Evolutionary conservation across 2,888 invertebrate species (phyloP), one percentile per base, ranked within the genome.

Genomic region (Nomada ferruginata): DNA sequence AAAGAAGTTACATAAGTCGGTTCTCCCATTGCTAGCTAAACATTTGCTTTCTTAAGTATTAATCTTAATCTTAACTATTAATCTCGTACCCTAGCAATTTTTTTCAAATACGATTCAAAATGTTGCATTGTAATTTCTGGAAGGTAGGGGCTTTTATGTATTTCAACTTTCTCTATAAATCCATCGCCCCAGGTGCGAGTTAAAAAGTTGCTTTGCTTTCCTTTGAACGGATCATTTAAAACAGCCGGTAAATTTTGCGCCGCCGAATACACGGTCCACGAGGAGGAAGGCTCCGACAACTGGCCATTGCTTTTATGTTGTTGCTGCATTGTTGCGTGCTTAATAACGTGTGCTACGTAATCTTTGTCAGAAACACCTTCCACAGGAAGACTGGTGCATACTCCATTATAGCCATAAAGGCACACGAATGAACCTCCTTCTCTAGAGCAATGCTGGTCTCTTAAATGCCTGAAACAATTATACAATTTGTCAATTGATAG

Each of bases 181-280:
- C 96, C 95, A 91, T 99, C 99, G 61, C 99, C 99, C 99, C 99
- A 99, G 82, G 98, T 98, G 94, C 98, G 98, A 0, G 98, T 98
- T 92, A 99, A 98, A 92, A 99, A 98, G 94, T 98, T 96, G 84
- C 95, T 96, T 93, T 97, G 97, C 94, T 98, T 99, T 86, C 98
- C 97, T 91, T 97, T 96, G 84, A 97, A 96, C 0, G 99, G 99
- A 94, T 99, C 99, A 94, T 99, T 99, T 83, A 99, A 95, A 86
- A 98, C 98, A 76, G 99, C 98, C 53, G 99, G 98, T 85, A 99
- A 95, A 94, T 99, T 99, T 94, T 99, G 99, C 70, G 97, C 96
- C 70, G 98, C 97, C 68, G 97, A 97, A 94, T 97, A 98, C 79
- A 97, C 95, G n/a, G 96, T 97, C 98, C 98, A 98, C n/a, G 92